These are phyloP conservation scores for Drosophila jambulina DNA, from an alignment of 1,140 invertebrate genomes.

Conservation along the genomic window DNA sequence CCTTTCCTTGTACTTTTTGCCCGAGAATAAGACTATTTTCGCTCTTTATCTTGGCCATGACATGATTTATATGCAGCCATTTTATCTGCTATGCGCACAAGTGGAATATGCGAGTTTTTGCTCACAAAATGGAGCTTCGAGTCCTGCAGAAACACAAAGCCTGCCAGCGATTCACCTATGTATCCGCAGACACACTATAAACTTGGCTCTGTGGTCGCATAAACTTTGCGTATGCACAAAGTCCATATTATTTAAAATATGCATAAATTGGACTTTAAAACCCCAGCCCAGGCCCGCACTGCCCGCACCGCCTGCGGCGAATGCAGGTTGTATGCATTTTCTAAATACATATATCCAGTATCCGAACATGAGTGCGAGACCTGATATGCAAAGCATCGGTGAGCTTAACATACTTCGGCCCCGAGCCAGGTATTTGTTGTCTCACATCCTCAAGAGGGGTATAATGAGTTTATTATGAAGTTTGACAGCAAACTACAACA, in stretches of 20 bases:
- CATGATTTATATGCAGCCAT: constrained; percentile 79
- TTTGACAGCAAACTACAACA: background rate
- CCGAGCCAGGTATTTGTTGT: constrained; percentile 10
- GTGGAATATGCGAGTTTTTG: constrained; percentile 45
- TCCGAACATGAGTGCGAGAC: constrained; percentile 3
- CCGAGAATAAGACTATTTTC: constrained; percentile 56
- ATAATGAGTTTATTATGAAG: constrained; percentile 21
- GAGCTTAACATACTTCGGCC: constrained; percentile 22
- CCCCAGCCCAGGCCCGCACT: background rate
- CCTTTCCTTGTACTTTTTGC: constrained; percentile 18
- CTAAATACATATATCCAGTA: constrained; percentile 15
- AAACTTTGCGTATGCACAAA: constrained; percentile 57
- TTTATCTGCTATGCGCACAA: constrained; percentile 65
- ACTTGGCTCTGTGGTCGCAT: constrained; percentile 40
- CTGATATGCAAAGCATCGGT: constrained; percentile 36
- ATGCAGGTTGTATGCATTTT: constrained; percentile 30
- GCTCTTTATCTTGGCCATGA: constrained; percentile 74
- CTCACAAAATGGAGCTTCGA: constrained; percentile 21
- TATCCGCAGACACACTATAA: constrained; percentile 19
- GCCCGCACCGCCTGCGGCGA: constrained; percentile 18
- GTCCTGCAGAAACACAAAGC: constrained; percentile 51
- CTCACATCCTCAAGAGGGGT: background rate
- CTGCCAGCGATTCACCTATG: constrained; percentile 46
- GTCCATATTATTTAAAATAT: constrained; percentile 75
- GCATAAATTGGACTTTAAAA: constrained; percentile 75